Evolutionary conservation across 2,113 vertebrate genomes (phyloP).

Genomic region (Nothobranchius furzeri): DNA sequence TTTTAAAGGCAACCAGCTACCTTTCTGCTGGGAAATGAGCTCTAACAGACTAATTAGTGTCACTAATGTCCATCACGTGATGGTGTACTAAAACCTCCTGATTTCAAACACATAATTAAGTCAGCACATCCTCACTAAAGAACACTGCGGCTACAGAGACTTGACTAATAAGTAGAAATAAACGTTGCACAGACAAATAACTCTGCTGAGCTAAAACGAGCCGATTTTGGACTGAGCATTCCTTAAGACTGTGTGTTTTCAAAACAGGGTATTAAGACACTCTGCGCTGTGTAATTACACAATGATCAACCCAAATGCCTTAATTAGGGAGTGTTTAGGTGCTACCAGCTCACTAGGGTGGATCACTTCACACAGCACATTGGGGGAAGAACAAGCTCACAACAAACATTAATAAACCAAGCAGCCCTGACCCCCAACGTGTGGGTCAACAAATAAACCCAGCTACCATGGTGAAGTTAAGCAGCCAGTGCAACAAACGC

Average conservation of each 20-base stretch:
- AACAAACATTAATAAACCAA: constrained; percentile 43
- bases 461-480: constrained; percentile 29
- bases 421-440: constrained; percentile 18
- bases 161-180: constrained; percentile 9
- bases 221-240: constrained; percentile 37
- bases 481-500: constrained; percentile 8
- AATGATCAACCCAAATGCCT: constrained; percentile 57
- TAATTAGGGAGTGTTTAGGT: constrained; percentile 53
- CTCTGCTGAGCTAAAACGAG: constrained; percentile 37
- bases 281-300: constrained; percentile 60
- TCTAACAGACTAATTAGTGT: constrained; percentile 1
- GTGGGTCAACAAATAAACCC: constrained; percentile 38
- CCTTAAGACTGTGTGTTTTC: constrained; percentile 47
- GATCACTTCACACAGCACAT: constrained; percentile 37
- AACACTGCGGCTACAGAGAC: constrained; percentile 5
- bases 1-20: neutral
- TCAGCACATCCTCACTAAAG: neutral
- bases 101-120: constrained; percentile 13
- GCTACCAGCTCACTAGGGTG: constrained; percentile 43
- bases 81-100: constrained; percentile 5
- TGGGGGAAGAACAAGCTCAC: constrained; percentile 10
- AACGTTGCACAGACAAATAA: constrained; percentile 17
- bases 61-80: neutral
- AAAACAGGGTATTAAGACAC: constrained; percentile 58
- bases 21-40: neutral